These are phyloP conservation scores for Bathynomus jamesi DNA, from an alignment of 1,140 invertebrate genomes.

Conservation along the genomic window DNA sequence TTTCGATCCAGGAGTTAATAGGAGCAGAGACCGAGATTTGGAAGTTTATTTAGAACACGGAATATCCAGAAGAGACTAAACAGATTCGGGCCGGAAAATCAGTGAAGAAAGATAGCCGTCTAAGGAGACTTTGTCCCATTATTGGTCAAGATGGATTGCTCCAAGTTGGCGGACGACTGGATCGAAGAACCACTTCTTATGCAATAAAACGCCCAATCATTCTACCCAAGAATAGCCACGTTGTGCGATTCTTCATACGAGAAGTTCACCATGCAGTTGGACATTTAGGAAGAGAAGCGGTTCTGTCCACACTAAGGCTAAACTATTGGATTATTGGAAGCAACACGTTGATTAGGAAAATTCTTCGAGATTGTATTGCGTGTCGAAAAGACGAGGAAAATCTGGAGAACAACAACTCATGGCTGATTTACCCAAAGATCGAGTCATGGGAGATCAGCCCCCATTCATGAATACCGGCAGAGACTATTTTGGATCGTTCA, in stretches of 20 bases:
- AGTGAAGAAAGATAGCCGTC: not conserved
- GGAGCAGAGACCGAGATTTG: constrained; percentile 1
- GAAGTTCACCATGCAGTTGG: constrained; percentile 8
- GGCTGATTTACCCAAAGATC: constrained; percentile 26
- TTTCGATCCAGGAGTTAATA: constrained; percentile 2
- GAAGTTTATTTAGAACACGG: not conserved
- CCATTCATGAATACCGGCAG: constrained; percentile 31
- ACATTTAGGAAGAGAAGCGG: constrained; percentile 8
- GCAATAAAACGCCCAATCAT: constrained; percentile 36
- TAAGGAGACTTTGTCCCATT: constrained; percentile 2
- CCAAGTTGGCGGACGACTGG: constrained; percentile 36
- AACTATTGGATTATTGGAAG: constrained; percentile 21
- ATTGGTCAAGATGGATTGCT: constrained; percentile 30
- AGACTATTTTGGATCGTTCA: constrained; percentile 38
- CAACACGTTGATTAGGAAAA: constrained; percentile 2
- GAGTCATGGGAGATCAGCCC: constrained; percentile 10
- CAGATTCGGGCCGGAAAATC: not conserved
- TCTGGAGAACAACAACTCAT: constrained; percentile 4
- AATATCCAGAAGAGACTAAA: not conserved
- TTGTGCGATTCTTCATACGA: constrained; percentile 6
- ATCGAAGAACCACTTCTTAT: constrained; percentile 19
- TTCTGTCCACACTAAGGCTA: not conserved
- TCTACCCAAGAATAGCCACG: constrained; percentile 24
- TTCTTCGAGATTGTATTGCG: constrained; percentile 2
- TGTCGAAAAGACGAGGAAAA: constrained; percentile 3